phyloP scores from a whole-genome alignment of 1,140 invertebrate species.

The Dermatophagoides farinae region DNA sequence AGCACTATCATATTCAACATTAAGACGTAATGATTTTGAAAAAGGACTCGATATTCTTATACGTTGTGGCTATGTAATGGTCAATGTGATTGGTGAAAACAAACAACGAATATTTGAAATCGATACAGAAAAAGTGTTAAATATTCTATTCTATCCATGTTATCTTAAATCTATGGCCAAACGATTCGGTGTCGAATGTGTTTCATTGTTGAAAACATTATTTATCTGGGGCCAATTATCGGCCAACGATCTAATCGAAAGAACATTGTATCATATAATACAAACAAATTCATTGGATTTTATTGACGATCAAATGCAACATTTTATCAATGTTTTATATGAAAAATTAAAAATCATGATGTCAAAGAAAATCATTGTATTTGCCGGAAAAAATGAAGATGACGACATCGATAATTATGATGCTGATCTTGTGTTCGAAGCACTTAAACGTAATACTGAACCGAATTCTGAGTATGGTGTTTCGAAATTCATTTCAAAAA shows the following conservation, averaged over 20 bases:
- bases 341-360: neutral
- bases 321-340: neutral
- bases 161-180: neutral
- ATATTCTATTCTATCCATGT: neutral
- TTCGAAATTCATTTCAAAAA: too few species aligned
- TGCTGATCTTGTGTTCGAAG: neutral
- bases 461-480: neutral
- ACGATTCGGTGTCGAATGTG: neutral
- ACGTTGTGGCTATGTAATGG: neutral
- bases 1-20: neutral
- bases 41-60: neutral
- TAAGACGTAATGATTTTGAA: neutral
- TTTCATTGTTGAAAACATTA: neutral
- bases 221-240: neutral
- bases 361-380: neutral
- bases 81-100: neutral
- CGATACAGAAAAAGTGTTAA: neutral
- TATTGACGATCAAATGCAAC: neutral
- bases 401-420: neutral
- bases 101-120: neutral
- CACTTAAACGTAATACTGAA: neutral
- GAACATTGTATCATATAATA: conserved; percentile 1
- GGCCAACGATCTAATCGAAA: neutral
- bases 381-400: neutral
- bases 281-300: conserved; percentile 1